Evolutionary conservation across 2,888 invertebrate genomes (phyloP), one percentile per base, ranked within the genome.

Genomic region (Hirtodrosophila histrioides): DNA sequence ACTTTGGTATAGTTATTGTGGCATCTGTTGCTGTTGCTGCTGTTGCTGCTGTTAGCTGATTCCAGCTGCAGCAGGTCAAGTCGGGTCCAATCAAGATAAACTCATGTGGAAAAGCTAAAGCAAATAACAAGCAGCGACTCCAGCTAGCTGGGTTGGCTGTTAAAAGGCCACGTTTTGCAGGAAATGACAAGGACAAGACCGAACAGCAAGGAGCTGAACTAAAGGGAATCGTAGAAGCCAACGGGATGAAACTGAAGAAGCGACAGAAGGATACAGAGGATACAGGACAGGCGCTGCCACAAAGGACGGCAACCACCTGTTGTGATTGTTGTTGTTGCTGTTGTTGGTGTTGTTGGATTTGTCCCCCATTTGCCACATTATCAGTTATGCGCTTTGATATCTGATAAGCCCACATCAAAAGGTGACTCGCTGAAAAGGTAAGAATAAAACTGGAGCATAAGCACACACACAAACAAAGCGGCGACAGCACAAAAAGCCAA

Each of bases 331-430:
- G 55, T 46, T 50, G 39, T 33, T 17, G 17, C 2, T 17, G 17
- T 17, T 17, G 17, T 77, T 77, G 74, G 76, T 70, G 71, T 54
- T 43, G 36, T 45, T 50, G 61, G 55, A 39, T 37, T 63, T 65
- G 58, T 41, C 63, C 65, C 55, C 60, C 67, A 68, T 70, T 86
- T 84, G 69, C 85, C 85, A 71, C 82, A 80, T 88, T 88, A 86
- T 88, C 85, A 86, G 88, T 69, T 84, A 84, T 86, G 85, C 87
- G 75, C 88, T 84, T 88, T 84, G 88, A 84, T 88, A 86, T 88
- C 82, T 78, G 85, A 88, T 87, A 84, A 84, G 87, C 81, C 81
- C 88, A 84, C 84, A 86, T 84, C 88, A 84, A 84, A 84, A 75
- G 82, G 56, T 49, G 69, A 33, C 62, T 50, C 43, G 61, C 33